Evolutionary conservation across 2,888 invertebrate genomes (phyloP), one percentile per base, ranked within the genome.

Genomic region (Drosophila affinis): DNA sequence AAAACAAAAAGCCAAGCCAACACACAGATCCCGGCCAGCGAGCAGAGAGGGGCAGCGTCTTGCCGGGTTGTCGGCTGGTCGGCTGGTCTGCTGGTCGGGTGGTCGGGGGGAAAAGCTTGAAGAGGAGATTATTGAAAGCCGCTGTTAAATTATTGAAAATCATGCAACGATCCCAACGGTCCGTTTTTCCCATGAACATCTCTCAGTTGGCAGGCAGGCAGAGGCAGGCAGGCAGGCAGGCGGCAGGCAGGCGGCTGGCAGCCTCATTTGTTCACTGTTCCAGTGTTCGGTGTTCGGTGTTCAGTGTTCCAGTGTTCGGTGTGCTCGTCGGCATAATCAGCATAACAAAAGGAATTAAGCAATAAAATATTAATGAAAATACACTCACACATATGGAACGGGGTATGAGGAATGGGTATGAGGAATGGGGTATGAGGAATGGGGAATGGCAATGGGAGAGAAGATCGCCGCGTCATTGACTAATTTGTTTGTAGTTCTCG

Each of bases 311-410:
- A 6, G 14, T 39, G 39, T 39, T 72, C 81, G 69, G 53, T 68
- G 74, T 71, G 65, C 63, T 65, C 78, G 78, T 79, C 90, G 90
- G 89, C 88, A 82, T 87, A 89, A 90, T 90, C 85, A 88, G 81
- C 90, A 89, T 88, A 90, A 91, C 91, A 90, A 90, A 91, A 87
- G 88, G 89, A 90, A 91, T 90, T 90, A 91, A 90, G 90, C 88
- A 90, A 87, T 90, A 89, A 89, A 83, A 89, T 90, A 88, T 89
- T 89, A 86, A 90, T 80, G 81, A 87, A 84, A 81, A 89, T 84
- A 76, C 75, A 81, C 75, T 76, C 54, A 68, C 39, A 39, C 39
- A 39, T 48, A 57, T 39, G 14, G n/a, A 32, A 17, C 6, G 34
- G 6, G 12, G 24, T 14, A 24, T 9, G 45, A 7, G 14, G 27